phyloP scores from a whole-genome alignment of 2,113 vertebrate genomes.

The Pteronura brasiliensis region DNA sequence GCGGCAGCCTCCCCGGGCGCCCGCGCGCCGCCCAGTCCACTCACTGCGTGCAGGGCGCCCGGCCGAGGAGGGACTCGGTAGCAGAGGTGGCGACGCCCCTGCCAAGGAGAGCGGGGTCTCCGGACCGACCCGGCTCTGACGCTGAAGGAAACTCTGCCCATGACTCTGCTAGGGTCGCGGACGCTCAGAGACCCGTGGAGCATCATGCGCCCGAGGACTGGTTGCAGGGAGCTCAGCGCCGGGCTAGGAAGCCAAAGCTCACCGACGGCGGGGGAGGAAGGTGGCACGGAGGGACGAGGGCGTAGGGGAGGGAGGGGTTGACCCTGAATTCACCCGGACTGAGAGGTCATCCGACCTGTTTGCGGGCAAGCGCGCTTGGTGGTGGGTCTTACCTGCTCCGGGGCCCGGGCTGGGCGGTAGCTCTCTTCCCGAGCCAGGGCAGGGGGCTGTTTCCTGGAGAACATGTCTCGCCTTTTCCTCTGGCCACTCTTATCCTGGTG shows the following conservation, averaged over 20 bases:
- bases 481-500: background rate
- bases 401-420: constrained; percentile 68
- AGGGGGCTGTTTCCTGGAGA: constrained; percentile 77
- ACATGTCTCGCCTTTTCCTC: constrained; percentile 68
- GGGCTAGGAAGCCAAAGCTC: background rate
- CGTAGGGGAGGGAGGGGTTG: background rate
- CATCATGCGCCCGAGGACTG: background rate
- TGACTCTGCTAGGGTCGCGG: background rate
- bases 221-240: background rate
- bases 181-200: background rate
- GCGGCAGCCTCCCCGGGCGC: background rate
- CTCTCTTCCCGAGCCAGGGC: constrained; percentile 74
- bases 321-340: background rate
- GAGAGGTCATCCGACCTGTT: background rate
- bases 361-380: background rate
- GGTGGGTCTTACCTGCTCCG: constrained; percentile 79
- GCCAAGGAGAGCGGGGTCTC: background rate
- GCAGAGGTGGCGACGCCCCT: background rate
- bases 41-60: background rate
- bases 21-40: background rate
- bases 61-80: background rate
- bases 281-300: background rate
- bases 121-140: background rate
- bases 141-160: background rate
- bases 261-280: background rate